Evolutionary conservation across 2,113 vertebrate species (phyloP).

Genomic region (Ammodytes marinus): DNA sequence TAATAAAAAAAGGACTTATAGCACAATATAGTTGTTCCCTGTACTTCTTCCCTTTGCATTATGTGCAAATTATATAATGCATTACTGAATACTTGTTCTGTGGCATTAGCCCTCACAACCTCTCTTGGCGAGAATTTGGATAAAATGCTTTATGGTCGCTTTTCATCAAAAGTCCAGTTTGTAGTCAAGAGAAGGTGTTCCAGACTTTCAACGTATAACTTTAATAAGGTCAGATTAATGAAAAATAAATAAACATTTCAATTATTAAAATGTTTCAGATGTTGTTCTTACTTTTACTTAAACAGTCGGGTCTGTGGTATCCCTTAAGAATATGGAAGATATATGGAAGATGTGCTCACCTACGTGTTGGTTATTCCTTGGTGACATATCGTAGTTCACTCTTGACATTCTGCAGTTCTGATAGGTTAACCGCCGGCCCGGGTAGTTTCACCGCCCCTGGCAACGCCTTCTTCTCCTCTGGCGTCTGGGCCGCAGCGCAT

Average conservation of each 20-base stretch:
- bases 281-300: neutral
- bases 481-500: constrained; percentile 57
- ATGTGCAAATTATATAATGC: no score
- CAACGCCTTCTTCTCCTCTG: constrained; percentile 90
- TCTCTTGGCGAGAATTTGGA: no score
- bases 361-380: constrained; percentile 78
- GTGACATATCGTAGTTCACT: constrained; percentile 91
- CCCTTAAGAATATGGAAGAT: neutral
- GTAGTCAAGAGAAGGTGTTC: neutral
- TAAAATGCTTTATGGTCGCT: no score
- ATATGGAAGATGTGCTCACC: constrained; percentile 10
- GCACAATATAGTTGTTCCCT: no score
- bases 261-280: neutral
- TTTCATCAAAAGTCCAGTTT: neutral
- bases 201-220: neutral
- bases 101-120: no score
- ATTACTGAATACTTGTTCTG: no score
- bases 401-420: constrained; percentile 96
- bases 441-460: constrained; percentile 94
- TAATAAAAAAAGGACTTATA: no score
- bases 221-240: neutral
- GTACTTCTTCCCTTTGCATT: no score
- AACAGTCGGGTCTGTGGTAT: neutral
- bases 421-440: constrained; percentile 93
- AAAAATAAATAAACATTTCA: neutral